Conservation (phyloP, 1,140 invertebrate species). For the Cyclargus thomasi region DNA sequence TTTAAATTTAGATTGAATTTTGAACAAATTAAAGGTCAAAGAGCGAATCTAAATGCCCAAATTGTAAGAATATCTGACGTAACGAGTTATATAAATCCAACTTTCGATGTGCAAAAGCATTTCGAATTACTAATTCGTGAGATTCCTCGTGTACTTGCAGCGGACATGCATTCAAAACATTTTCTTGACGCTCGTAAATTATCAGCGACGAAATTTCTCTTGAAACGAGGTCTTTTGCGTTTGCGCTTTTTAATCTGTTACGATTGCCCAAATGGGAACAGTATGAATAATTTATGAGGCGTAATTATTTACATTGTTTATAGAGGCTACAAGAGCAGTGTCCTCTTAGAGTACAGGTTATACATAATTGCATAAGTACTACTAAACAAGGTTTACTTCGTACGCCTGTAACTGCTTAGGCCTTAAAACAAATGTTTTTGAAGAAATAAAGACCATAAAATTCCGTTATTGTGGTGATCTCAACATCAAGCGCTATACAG, state of each 20-base stretch:
- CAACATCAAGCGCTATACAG: no score
- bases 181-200: neutral
- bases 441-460: no score
- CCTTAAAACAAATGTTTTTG: no score
- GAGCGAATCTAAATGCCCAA: slow-evolving; percentile 3
- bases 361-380: neutral
- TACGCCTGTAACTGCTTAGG: no score
- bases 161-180: neutral
- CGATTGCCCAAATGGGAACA: neutral
- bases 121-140: slow-evolving; percentile 13
- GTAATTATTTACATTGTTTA: neutral
- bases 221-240: slow-evolving; percentile 4
- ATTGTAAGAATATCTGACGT: neutral
- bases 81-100: slow-evolving; percentile 6
- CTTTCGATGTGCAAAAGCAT: slow-evolving; percentile 8
- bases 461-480: no score
- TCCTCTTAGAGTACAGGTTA: neutral
- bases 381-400: neutral
- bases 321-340: neutral
- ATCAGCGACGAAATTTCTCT: neutral
- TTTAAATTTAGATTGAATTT: no score
- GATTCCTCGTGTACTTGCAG: neutral
- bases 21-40: neutral
- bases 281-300: neutral
- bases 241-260: slow-evolving; percentile 1